Percentiles rank a stretch among this genome's conserved stretches.
phyloP scores from a whole-genome alignment of 2,888 invertebrate genomes.

The Tiphia femorata region DNA sequence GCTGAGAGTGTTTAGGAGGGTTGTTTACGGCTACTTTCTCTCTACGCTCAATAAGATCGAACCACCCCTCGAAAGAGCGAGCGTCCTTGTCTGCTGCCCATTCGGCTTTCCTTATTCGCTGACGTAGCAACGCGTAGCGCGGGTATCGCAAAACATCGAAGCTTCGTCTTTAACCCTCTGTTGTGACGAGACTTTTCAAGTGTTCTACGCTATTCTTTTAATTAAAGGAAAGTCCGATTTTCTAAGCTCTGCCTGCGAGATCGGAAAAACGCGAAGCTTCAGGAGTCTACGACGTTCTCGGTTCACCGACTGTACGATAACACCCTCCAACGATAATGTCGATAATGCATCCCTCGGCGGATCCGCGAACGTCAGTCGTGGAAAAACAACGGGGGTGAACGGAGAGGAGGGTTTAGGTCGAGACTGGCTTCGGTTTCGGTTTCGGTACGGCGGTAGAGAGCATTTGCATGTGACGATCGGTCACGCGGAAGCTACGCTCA shows the following conservation, averaged over 20 bases:
- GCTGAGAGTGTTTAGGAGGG: conserved; percentile 58
- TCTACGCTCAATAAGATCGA: conserved; percentile 55
- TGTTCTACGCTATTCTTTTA: too few species aligned
- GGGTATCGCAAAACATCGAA: conserved; percentile 38
- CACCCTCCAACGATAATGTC: neutral
- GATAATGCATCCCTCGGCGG: conserved; percentile 31
- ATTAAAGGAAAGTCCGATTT: too few species aligned
- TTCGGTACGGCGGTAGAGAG: conserved; percentile 45
- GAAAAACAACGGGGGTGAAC: conserved; percentile 31
- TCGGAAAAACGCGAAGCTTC: too few species aligned
- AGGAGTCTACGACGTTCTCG: too few species aligned
- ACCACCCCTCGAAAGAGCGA: conserved; percentile 44
- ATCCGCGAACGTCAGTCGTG: conserved; percentile 32
- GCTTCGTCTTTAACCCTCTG: conserved; percentile 14
- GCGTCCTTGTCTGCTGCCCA: conserved; percentile 41
- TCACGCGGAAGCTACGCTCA: conserved; percentile 55
- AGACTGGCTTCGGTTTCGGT: neutral
- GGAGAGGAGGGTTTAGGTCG: neutral
- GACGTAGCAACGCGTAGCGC: conserved; percentile 49
- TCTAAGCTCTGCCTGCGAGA: too few species aligned
- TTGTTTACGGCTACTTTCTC: conserved; percentile 61
- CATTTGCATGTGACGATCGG: conserved; percentile 67
- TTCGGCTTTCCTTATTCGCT: conserved; percentile 54
- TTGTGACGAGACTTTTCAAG: conserved; percentile 12
- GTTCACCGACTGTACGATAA: too few species aligned